Conservation (phyloP, 2,113 vertebrate species). For the Climacteris rufus region DNA sequence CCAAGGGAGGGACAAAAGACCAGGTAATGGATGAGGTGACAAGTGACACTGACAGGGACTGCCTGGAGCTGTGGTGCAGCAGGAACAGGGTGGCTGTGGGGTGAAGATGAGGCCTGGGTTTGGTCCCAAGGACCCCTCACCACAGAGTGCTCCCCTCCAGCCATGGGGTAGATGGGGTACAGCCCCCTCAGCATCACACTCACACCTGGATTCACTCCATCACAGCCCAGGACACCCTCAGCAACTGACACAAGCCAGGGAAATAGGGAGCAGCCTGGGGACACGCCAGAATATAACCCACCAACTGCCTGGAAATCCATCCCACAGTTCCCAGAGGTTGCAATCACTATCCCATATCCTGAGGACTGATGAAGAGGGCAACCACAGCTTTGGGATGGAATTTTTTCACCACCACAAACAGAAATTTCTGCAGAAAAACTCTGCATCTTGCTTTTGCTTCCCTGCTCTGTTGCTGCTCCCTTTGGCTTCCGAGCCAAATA, state of each 20-base stretch:
- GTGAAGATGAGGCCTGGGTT: not conserved
- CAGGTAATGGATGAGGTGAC: not conserved
- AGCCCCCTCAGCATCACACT: not conserved
- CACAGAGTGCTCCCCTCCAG: accelerated
- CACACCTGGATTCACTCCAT: not conserved
- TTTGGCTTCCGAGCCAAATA: not conserved
- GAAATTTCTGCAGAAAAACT: not conserved
- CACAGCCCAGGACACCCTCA: not conserved
- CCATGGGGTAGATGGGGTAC: not conserved
- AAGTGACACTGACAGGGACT: not conserved
- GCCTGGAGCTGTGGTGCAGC: not conserved
- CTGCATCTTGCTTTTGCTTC: not conserved
- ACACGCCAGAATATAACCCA: accelerated
- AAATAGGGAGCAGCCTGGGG: not conserved
- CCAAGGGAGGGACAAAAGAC: not conserved
- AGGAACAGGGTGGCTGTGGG: not conserved
- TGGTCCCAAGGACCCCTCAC: not conserved
- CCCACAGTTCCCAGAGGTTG: accelerated
- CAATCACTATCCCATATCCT: accelerated
- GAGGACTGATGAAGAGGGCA: not conserved
- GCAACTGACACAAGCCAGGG: not conserved
- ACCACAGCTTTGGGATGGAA: not conserved
- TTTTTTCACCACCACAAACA: not conserved
- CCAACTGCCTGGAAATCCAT: not conserved
- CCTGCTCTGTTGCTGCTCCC: accelerated